Evolutionary conservation across 2,888 invertebrate genomes (phyloP).

Genomic region (Dyspetes luteomarginatus): DNA sequence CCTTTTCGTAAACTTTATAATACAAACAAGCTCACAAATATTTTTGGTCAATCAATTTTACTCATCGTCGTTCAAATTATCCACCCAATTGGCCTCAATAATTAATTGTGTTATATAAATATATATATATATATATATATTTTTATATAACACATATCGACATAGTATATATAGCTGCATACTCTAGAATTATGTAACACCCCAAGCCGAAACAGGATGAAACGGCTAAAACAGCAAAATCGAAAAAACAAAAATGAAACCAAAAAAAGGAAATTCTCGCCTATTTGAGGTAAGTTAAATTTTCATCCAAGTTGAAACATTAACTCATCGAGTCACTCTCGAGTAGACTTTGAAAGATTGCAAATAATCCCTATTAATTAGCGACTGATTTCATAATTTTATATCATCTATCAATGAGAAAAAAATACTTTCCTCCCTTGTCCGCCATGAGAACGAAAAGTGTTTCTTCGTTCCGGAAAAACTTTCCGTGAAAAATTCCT

Average conservation of each 20-base stretch:
- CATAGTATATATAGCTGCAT: background rate
- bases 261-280: no score
- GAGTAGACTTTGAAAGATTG: background rate
- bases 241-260: background rate
- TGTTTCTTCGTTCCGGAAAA: background rate
- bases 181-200: background rate
- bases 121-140: slow-evolving; percentile 5
- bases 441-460: background rate
- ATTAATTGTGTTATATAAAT: slow-evolving; percentile 40
- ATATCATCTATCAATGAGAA: background rate
- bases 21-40: slow-evolving; percentile 28
- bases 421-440: background rate
- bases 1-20: slow-evolving; percentile 44
- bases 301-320: background rate
- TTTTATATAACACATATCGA: background rate
- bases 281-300: background rate
- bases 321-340: background rate
- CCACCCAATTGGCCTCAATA: background rate
- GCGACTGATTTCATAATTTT: background rate
- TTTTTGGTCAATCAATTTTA: background rate
- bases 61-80: background rate
- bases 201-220: background rate
- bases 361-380: background rate
- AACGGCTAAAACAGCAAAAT: slow-evolving; percentile 7
- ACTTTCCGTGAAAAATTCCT: background rate